phyloP scores from a whole-genome alignment of 1,140 invertebrate genomes.

The Neodiprion virginianus region DNA sequence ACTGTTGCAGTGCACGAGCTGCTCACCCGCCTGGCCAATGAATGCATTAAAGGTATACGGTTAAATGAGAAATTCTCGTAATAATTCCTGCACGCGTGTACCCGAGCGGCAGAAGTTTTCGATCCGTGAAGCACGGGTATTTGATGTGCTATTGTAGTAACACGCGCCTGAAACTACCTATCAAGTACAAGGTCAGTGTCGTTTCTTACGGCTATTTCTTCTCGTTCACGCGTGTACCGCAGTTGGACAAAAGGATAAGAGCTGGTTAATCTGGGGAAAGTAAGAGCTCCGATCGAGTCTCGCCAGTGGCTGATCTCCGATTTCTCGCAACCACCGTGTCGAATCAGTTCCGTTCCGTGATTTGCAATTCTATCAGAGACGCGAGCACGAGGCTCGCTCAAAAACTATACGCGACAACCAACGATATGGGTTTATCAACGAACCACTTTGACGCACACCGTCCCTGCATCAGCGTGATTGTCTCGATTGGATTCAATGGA shows the following conservation, averaged over 20 bases:
- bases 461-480: conserved; percentile 40
- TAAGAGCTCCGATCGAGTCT: neutral
- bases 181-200: neutral
- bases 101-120: too few species aligned
- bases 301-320: neutral
- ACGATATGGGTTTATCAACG: neutral
- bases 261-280: neutral
- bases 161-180: too few species aligned
- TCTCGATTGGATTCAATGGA: conserved; percentile 49
- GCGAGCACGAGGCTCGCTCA: neutral
- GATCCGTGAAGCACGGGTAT: too few species aligned
- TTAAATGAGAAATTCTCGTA: too few species aligned
- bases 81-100: too few species aligned
- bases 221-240: neutral
- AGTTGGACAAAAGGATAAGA: neutral
- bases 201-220: neutral
- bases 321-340: neutral
- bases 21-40: neutral
- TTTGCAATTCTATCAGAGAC: neutral
- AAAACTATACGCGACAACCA: neutral
- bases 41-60: neutral
- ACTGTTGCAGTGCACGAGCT: neutral
- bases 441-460: conserved; percentile 8
- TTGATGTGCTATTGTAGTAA: too few species aligned
- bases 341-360: neutral